Conservation (phyloP, 2,888 invertebrate genomes). For the Patella ulyssiponensis region DNA sequence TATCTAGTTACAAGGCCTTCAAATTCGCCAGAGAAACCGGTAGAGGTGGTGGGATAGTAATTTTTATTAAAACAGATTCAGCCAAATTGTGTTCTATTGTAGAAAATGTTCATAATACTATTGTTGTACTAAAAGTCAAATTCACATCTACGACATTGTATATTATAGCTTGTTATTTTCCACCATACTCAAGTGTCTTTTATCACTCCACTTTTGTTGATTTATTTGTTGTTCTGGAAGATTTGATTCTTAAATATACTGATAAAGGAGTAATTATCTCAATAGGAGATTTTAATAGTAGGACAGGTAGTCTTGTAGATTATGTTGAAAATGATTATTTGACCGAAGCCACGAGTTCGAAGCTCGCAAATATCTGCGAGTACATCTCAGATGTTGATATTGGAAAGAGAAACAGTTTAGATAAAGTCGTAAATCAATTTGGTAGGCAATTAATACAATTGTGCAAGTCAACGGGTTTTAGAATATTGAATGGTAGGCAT, state of each 20-base stretch:
- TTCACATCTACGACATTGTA: not conserved
- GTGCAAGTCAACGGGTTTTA: no score
- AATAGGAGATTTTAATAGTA: not conserved
- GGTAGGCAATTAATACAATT: no score
- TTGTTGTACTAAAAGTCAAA: no score
- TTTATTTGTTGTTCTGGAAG: not conserved
- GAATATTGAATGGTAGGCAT: no score
- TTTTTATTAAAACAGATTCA: not conserved
- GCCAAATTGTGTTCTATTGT: not conserved
- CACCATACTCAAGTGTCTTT: not conserved
- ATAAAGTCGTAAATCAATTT: no score
- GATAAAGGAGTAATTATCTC: not conserved
- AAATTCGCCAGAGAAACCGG: not conserved
- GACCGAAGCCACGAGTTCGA: not conserved
- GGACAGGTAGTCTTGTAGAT: not conserved
- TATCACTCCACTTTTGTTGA: not conserved
- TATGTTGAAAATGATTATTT: not conserved
- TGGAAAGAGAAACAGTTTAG: no score
- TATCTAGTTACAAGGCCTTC: not conserved
- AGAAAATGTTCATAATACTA: not conserved
- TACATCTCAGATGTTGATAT: no score
- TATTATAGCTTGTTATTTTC: not conserved
- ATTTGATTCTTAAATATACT: not conserved
- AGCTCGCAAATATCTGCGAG: no score
- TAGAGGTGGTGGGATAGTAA: not conserved